Conservation (phyloP, 2,113 vertebrate genomes). For the Sceloporus undulatus region DNA sequence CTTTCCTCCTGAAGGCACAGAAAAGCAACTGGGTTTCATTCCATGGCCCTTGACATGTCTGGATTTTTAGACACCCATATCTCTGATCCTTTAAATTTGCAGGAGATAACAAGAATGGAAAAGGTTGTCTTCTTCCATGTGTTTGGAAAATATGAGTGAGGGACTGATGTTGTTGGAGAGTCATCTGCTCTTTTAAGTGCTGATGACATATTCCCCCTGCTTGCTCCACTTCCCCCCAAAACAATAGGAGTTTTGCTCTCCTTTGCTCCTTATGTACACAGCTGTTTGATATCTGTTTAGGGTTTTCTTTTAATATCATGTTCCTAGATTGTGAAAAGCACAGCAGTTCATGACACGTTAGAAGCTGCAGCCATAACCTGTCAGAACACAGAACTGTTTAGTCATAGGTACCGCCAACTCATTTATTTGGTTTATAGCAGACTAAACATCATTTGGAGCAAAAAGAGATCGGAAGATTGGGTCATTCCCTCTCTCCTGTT, state of each 20-base stretch:
- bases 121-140: conserved; percentile 15
- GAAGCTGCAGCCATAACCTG: neutral
- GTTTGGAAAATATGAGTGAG: neutral
- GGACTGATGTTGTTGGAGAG: neutral
- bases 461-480: too few species aligned
- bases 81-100: neutral
- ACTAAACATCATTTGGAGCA: conserved; percentile 29
- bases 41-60: neutral
- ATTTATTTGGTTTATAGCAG: conserved; percentile 26
- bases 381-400: neutral
- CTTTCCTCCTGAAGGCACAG: fast-evolving
- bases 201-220: neutral
- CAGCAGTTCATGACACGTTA: neutral
- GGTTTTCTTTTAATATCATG: neutral
- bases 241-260: neutral
- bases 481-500: neutral
- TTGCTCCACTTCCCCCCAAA: neutral
- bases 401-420: neutral
- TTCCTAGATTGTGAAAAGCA: neutral
- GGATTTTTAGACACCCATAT: neutral
- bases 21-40: conserved; percentile 1
- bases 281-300: neutral
- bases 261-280: neutral
- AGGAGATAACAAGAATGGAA: neutral
- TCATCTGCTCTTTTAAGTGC: neutral